phyloP scores from a whole-genome alignment of 2,888 invertebrate species.

The Drosophila yooni region DNA sequence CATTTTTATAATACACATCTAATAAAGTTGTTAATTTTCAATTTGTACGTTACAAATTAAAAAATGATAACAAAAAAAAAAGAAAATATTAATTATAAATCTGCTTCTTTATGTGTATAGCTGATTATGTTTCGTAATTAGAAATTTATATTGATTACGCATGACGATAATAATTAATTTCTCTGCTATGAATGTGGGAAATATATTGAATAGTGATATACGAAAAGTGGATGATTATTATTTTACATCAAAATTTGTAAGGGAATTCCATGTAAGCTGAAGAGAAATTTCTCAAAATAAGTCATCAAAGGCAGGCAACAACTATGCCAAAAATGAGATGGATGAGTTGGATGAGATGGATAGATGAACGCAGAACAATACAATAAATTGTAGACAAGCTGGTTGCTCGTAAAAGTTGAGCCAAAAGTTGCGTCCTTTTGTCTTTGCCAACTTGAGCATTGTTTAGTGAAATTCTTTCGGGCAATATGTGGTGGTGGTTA shows the following conservation, averaged over 20 bases:
- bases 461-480: slow-evolving; percentile 61
- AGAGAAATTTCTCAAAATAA: slow-evolving; percentile 2
- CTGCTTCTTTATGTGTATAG: background rate
- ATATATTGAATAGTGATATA: background rate
- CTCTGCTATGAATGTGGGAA: rapidly evolving
- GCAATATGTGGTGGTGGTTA: slow-evolving; percentile 66
- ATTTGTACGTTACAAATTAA: background rate
- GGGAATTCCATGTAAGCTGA: background rate
- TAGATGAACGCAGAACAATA: slow-evolving; percentile 17
- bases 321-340: background rate
- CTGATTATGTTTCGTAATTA: background rate
- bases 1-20: background rate
- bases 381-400: slow-evolving; percentile 41
- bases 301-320: slow-evolving; percentile 7
- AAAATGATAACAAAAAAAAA: background rate
- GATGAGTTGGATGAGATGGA: background rate
- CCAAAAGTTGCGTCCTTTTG: slow-evolving; percentile 34
- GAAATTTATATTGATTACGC: background rate
- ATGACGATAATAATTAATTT: background rate
- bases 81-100: background rate
- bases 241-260: background rate
- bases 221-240: background rate
- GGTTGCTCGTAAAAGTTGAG: slow-evolving; percentile 5
- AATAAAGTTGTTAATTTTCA: background rate
- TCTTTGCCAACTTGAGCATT: slow-evolving; percentile 50